Percentiles rank a stretch among this genome's conserved stretches.
Evolutionary conservation across 2,888 invertebrate species (phyloP).

Genomic region (Lacanobia oleracea): DNA sequence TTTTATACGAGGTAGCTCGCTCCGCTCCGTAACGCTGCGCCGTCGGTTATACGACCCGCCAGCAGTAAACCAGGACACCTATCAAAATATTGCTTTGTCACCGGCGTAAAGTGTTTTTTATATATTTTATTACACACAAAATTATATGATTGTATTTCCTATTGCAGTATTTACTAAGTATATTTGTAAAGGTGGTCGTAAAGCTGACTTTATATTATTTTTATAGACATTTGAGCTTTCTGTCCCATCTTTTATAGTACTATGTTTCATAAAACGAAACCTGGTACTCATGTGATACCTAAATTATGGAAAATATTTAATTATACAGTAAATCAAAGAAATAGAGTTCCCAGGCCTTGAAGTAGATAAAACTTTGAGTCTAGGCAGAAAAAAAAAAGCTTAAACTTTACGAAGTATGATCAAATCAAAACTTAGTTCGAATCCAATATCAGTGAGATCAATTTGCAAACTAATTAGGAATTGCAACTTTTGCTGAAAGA

Average conservation of each 20-base stretch:
- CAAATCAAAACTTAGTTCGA: slow-evolving; percentile 16
- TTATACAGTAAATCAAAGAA: not conserved
- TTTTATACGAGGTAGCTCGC: slow-evolving; percentile 73
- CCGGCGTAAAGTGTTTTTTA: slow-evolving; percentile 66
- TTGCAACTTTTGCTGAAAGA: slow-evolving; percentile 28
- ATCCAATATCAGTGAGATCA: slow-evolving; percentile 40
- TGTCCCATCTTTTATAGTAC: not conserved
- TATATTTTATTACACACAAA: slow-evolving; percentile 65
- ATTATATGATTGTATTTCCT: slow-evolving; percentile 51
- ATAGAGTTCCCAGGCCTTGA: not conserved
- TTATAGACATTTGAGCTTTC: slow-evolving; percentile 25
- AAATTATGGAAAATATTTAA: not conserved
- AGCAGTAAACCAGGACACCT: slow-evolving; percentile 74
- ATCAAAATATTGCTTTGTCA: slow-evolving; percentile 75
- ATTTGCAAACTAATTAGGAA: slow-evolving; percentile 52
- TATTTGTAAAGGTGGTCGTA: slow-evolving; percentile 47
- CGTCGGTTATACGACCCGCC: slow-evolving; percentile 72
- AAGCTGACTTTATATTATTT: slow-evolving; percentile 26
- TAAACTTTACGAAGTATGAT: slow-evolving; percentile 24
- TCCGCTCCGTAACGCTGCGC: slow-evolving; percentile 62
- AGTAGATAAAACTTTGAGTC: not conserved
- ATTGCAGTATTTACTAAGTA: slow-evolving; percentile 35
- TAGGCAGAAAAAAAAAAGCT: slow-evolving; percentile 20
- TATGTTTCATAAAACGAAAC: not conserved
- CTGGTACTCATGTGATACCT: not conserved